phyloP scores from a whole-genome alignment of 2,888 invertebrate genomes.

The Allygus modestus region DNA sequence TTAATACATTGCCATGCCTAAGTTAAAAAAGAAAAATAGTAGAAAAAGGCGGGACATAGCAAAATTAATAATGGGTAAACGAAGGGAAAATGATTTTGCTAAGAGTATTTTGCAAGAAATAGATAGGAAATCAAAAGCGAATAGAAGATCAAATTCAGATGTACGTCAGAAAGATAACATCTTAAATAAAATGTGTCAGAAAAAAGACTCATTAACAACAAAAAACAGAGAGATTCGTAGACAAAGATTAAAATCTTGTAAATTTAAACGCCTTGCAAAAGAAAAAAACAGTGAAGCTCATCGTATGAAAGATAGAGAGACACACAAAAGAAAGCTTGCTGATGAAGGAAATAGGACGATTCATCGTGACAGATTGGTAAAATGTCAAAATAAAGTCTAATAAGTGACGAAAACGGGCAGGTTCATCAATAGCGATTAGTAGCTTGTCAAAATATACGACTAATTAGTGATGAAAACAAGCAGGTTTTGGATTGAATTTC shows the following conservation, averaged over 20 bases:
- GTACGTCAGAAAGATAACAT: no score
- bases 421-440: background rate
- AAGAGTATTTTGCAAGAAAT: background rate
- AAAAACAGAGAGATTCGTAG: background rate
- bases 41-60: background rate
- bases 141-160: background rate
- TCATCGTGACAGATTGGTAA: no score
- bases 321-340: no score
- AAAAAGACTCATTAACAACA: background rate
- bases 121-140: no score
- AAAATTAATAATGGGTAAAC: background rate
- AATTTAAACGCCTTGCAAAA: background rate
- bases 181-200: no score
- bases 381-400: background rate
- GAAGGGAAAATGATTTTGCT: background rate
- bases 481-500: constrained; percentile 51
- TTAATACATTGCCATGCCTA: no score
- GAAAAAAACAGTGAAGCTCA: no score
- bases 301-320: no score
- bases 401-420: background rate
- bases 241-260: no score
- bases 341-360: no score
- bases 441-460: background rate
- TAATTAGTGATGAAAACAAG: no score
- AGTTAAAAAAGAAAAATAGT: background rate